A percentile compares a stretch with the other conserved stretches of the same genome.
Conservation (phyloP, 2,113 vertebrate species). For the Zapus hudsonius region DNA sequence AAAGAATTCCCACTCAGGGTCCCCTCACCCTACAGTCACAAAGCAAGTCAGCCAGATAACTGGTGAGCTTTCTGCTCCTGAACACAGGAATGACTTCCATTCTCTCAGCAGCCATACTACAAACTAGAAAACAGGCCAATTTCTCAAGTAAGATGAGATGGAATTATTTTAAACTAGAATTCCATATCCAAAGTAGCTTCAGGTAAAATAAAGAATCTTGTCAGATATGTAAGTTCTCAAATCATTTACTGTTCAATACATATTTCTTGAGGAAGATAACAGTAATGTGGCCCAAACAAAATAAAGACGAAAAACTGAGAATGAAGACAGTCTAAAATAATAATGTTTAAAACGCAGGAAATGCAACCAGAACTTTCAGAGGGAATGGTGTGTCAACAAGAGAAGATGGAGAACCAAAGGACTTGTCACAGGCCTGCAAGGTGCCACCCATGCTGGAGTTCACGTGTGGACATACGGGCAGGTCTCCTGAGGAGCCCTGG, state of each 20-base stretch:
- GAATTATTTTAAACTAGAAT: slow-evolving; percentile 19
- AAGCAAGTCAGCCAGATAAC: neutral
- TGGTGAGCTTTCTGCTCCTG: neutral
- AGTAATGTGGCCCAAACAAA: neutral
- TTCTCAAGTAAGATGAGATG: neutral
- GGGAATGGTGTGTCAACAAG: neutral
- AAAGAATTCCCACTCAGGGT: neutral
- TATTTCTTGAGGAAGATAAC: neutral
- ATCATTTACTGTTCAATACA: neutral
- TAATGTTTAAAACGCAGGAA: neutral
- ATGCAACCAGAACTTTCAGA: neutral
- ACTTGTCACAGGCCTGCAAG: neutral
- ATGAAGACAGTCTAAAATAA: neutral
- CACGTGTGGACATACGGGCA: fast-evolving
- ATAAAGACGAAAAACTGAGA: neutral
- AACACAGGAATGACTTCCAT: neutral
- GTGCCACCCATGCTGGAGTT: neutral
- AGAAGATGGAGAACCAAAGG: neutral
- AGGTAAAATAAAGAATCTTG: neutral
- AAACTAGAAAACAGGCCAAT: neutral
- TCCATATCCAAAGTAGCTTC: neutral
- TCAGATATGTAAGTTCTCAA: neutral
- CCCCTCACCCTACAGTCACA: neutral
- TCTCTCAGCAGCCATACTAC: neutral
- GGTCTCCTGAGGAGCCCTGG: neutral